phyloP scores from a whole-genome alignment of 2,797 vertebrate species.

The Petrocephalus sullivani region DNA sequence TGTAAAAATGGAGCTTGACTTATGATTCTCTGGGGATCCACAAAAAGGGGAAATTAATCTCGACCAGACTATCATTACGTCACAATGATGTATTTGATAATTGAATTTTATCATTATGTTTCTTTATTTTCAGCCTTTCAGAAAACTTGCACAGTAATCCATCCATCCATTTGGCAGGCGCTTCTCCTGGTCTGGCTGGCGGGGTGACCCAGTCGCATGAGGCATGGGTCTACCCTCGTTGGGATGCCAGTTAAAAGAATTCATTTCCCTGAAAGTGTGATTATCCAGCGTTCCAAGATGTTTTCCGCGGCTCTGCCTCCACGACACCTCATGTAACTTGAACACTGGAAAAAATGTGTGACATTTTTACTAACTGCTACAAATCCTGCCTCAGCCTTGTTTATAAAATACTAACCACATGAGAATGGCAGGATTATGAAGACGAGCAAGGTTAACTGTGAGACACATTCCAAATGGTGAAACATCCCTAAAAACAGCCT shows the following conservation, averaged over 20 bases:
- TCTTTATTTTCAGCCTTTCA: neutral
- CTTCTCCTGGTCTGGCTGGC: neutral
- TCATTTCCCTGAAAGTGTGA: constrained; percentile 1
- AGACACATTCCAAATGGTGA: neutral
- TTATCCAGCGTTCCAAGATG: neutral
- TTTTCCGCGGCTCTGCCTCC: neutral
- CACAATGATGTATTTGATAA: neutral
- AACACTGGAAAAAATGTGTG: constrained; percentile 6
- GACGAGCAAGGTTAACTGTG: neutral
- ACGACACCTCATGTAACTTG: neutral
- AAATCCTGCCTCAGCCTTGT: neutral
- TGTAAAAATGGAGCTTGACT: neutral
- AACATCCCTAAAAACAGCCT: neutral
- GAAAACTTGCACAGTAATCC: neutral
- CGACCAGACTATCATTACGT: neutral
- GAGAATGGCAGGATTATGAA: neutral
- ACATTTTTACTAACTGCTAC: neutral
- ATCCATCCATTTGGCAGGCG: neutral
- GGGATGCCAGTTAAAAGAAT: neutral
- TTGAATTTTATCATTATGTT: neutral
- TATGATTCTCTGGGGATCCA: neutral
- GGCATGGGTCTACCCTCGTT: neutral
- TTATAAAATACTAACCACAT: neutral
- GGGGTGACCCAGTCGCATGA: neutral
- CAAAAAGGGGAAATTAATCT: neutral